Evolutionary conservation across 2,113 vertebrate species (phyloP).

Genomic region (Malaclemys terrapin): DNA sequence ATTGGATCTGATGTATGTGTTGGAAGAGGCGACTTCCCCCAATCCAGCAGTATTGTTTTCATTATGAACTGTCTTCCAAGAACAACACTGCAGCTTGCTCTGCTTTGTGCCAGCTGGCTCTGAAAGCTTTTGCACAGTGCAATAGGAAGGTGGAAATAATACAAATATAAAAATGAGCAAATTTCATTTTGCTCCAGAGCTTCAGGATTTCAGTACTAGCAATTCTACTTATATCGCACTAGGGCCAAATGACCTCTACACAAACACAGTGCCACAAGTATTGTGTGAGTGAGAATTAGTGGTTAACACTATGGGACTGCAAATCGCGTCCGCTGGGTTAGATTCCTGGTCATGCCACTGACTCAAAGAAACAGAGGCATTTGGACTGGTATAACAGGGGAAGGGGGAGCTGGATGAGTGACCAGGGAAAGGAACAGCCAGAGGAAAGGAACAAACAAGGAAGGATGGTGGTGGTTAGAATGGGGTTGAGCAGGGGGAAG

Average conservation of each 20-base stretch:
- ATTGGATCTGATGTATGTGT: conserved; percentile 23
- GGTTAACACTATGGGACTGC: accelerated
- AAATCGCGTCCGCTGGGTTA: neutral
- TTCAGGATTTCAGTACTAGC: neutral
- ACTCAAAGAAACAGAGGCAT: accelerated
- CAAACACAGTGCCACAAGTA: neutral
- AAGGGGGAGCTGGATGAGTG: neutral
- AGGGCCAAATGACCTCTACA: neutral
- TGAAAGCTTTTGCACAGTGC: accelerated
- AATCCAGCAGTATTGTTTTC: conserved; percentile 31
- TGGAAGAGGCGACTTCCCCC: conserved; percentile 24
- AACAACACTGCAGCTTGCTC: neutral
- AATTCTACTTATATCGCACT: neutral
- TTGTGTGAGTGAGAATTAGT: neutral
- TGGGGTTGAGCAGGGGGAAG: accelerated
- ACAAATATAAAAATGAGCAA: neutral
- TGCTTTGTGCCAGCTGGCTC: neutral
- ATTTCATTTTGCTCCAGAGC: neutral
- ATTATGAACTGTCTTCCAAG: neutral
- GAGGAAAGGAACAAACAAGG: neutral
- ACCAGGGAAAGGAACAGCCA: accelerated
- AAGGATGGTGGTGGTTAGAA: neutral
- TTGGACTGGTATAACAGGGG: too few relatives aligned
- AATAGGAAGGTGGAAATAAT: neutral
- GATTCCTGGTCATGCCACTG: accelerated